phyloP scores from a whole-genome alignment of 2,888 invertebrate genomes.

The Callyntrura guangdongensis region DNA sequence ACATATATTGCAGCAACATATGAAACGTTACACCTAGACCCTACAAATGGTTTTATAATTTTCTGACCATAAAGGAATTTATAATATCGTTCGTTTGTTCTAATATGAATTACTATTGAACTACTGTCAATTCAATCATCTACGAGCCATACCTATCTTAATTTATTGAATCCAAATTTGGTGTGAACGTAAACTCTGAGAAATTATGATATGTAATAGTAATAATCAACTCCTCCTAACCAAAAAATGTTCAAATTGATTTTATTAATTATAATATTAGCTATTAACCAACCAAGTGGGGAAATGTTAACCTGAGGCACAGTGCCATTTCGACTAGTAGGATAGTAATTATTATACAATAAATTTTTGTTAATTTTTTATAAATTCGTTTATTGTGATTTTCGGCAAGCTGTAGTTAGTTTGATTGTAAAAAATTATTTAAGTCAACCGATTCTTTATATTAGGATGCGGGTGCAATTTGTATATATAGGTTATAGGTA shows the following conservation, averaged over 20 bases:
- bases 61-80: too few species aligned
- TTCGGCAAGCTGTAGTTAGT: background rate
- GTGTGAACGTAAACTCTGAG: background rate
- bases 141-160: background rate
- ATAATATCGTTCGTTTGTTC: too few species aligned
- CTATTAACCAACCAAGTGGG: slow-evolving; percentile 4
- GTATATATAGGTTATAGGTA: background rate
- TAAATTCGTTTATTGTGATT: slow-evolving; percentile 46
- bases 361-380: slow-evolving; percentile 28
- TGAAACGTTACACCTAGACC: too few species aligned
- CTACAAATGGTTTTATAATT: too few species aligned
- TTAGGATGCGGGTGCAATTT: slow-evolving; percentile 18
- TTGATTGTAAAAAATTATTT: background rate
- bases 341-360: background rate
- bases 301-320: slow-evolving; percentile 70
- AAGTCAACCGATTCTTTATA: slow-evolving; percentile 6
- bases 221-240: background rate
- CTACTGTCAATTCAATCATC: background rate
- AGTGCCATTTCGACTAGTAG: slow-evolving; percentile 68
- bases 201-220: background rate
- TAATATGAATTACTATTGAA: too few species aligned
- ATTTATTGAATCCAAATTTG: background rate
- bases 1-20: too few species aligned
- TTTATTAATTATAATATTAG: background rate
- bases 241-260: slow-evolving; percentile 42